Percentiles rank a stretch among this genome's conserved stretches.
These are phyloP conservation scores for Thinocorus orbignyianus DNA, from an alignment of 2,113 vertebrate genomes.

Conservation along the genomic window DNA sequence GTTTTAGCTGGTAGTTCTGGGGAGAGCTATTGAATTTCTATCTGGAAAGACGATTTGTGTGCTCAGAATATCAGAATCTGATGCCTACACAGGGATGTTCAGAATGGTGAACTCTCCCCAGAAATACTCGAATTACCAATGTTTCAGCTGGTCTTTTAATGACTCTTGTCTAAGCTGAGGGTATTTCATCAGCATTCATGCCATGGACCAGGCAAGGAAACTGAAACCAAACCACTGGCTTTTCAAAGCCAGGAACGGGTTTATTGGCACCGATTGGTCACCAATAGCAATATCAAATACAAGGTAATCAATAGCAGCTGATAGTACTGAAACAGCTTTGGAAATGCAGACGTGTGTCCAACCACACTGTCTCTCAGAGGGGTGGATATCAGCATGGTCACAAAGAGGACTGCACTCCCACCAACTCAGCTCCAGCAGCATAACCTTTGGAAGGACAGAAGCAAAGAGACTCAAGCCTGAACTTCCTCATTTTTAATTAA, in stretches of 20 bases:
- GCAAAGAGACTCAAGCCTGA: neutral
- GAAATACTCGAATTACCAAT: neutral
- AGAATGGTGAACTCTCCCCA: neutral
- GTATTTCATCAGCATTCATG: neutral
- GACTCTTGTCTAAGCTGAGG: neutral
- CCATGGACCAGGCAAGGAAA: fast-evolving
- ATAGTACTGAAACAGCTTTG: neutral
- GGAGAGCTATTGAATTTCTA: slow-evolving; percentile 35
- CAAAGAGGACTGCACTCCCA: fast-evolving
- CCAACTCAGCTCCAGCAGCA: fast-evolving
- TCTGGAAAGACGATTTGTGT: neutral
- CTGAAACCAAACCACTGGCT: neutral
- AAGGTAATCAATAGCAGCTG: neutral
- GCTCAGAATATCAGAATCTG: neutral
- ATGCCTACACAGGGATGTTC: neutral
- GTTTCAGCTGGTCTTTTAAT: neutral
- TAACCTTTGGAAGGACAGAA: neutral
- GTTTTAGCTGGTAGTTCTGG: slow-evolving; percentile 12
- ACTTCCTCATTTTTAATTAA: neutral
- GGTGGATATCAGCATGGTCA: fast-evolving
- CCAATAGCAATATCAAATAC: neutral
- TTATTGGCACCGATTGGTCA: neutral
- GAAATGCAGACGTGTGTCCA: neutral
- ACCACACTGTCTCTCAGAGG: neutral
- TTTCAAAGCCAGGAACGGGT: neutral